Base-by-base conservation (phyloP, 2,113 vertebrate genomes). In the Salvelinus alpinus region DNA sequence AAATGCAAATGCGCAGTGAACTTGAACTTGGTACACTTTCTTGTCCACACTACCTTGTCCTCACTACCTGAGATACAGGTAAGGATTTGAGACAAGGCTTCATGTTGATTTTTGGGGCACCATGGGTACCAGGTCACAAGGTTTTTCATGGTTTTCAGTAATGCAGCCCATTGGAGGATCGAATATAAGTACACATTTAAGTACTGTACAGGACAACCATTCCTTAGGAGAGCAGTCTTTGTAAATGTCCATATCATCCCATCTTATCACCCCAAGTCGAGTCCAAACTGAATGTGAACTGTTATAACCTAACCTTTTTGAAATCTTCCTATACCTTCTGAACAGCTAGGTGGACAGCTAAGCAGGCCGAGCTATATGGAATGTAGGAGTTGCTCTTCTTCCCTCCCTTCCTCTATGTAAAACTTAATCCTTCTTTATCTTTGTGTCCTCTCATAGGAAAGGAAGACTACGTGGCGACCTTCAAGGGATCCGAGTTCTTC, bases 401-500 rank as follows among this genome's bases (percentile, higher is more conserved):
- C n/a, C 59, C n/a, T n/a, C n/a, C 13, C 16, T 11, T 62, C 16
- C 59, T 62, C 25, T 1, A 66, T 34, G 81, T 77, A 86, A 38
- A 80, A 87, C 75, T 74, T 71, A 81, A 71, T 51, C 48, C 31
- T 16, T 64, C 34, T 60, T 25, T 71, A 4, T 71, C 48, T 86
- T 64, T 84, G 70, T 87, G 86, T 94, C 83, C 72, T 84, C 83
- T 92, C 64, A 25, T 90, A 99, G 98, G 95, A 89, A 98, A 97
- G 93, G 98, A 99, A 94, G 98, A 99, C 88, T 96, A 96, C 34
- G 97, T 99, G 72, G 97, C 97, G 0, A 98, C 98, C 3, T 99
- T 99, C 94, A 99, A 97, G 83, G 98, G 98, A 91, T 98, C 97
- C 1, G 98, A 99, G 92, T 99, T 97, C 93, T 98, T 99, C 96